Base-by-base conservation (phyloP, 1,140 invertebrate species). In the Tachypleus tridentatus region DNA sequence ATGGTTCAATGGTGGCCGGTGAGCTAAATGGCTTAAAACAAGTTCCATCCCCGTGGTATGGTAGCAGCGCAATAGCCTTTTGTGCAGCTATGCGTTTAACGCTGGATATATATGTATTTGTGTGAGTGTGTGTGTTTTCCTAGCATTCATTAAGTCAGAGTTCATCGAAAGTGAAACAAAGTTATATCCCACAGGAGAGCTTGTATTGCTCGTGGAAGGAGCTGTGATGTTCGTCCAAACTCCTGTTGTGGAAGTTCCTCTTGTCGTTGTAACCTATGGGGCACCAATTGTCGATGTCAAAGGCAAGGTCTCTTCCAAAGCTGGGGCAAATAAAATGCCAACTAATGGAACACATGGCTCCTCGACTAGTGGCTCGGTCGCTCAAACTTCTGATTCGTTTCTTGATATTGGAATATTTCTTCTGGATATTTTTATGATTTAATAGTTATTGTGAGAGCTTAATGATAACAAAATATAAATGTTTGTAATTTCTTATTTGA, bases 221-320 rank as follows among this genome's bases (percentile, higher is more conserved):
- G 86, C 76, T 93, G 89, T 77, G 89, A 91, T 77, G 86, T 89
- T 74, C 81, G 88, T 60, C 86, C 86, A 0, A 85, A 87, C 61
- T 88, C 89, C 77, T 92, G 89, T 80, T 92, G 89, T 80, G 85
- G 86, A 77, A 88, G 85, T 72, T 87, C 86, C 64, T 85, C 88
- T 49, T 93, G 89, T 79, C 82, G 89, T 51, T 92, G 90, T 82
- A 92, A 92, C 77, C 81, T 92, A 5, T 93, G 90, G 90, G 89
- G 89, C 49, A 85, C 86, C 71, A 93, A 92, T 78, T 92, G 90
- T 77, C 82, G 86, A 71, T 93, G 90, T 77, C 88, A 92, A 76
- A 83, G 89, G 65, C 86, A 88, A 82, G 90, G 90, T 54, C 82
- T 93, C 71, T 91, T 93, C 81, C 89, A 93, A 75, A 89, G 90